Evolutionary conservation across 2,888 invertebrate species (phyloP).

Genomic region (Heliconius sara): DNA sequence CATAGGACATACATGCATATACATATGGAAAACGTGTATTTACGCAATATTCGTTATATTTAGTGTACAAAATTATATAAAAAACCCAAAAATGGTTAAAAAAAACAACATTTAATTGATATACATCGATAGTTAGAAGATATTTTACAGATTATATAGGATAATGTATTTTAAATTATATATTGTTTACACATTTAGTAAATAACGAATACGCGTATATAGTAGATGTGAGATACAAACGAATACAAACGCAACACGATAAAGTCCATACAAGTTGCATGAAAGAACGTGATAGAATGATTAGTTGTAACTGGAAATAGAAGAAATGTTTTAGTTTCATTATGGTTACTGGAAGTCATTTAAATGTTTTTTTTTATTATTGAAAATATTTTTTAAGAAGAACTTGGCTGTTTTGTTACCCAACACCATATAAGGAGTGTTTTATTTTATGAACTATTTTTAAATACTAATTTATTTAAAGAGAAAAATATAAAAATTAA

Average conservation of each 20-base stretch:
- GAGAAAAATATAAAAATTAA: neutral
- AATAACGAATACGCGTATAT: conserved; percentile 47
- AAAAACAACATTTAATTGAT: neutral
- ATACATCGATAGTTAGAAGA: neutral
- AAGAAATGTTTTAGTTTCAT: conserved; percentile 45
- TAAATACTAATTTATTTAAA: neutral
- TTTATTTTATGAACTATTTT: neutral
- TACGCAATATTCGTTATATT: conserved; percentile 55
- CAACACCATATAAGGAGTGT: neutral
- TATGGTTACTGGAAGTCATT: conserved; percentile 45
- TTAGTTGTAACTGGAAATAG: conserved; percentile 54
- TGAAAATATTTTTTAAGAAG: neutral
- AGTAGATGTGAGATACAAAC: conserved; percentile 43
- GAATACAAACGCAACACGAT: conserved; percentile 64
- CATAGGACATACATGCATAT: conserved; percentile 49
- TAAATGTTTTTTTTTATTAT: neutral
- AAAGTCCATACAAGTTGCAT: conserved; percentile 66
- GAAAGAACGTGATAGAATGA: conserved; percentile 65
- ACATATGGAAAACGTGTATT: conserved; percentile 45
- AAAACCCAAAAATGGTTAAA: neutral
- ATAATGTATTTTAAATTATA: neutral
- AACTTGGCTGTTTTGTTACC: neutral
- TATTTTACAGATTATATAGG: neutral
- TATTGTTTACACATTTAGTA: neutral
- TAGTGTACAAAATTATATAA: neutral